Conservation (phyloP, 2,888 invertebrate species). For the Fabriciana adippe region DNA sequence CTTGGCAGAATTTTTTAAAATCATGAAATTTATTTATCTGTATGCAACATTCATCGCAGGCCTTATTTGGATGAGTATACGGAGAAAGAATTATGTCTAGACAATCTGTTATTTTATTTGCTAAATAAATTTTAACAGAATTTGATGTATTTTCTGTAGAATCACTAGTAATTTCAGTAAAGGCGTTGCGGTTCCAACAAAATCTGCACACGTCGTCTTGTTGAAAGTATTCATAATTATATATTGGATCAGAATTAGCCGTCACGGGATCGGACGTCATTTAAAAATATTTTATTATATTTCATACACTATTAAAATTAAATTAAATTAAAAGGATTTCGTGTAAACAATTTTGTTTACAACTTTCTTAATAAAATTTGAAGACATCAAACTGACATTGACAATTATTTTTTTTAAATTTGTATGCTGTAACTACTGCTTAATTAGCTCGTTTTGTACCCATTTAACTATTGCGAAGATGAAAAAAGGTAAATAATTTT, state of each 20-base stretch:
- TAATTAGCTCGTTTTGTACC: too few relatives aligned
- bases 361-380: not conserved
- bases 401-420: not conserved
- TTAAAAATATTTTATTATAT: conserved; percentile 31
- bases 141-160: conserved; percentile 19
- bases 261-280: conserved; percentile 22
- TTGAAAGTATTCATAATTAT: conserved; percentile 62
- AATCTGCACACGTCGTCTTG: conserved; percentile 64
- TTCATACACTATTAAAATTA: not conserved
- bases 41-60: conserved; percentile 57
- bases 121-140: conserved; percentile 43
- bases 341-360: conserved; percentile 28
- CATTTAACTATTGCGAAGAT: too few relatives aligned
- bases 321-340: not conserved
- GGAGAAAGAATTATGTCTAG: conserved; percentile 55
- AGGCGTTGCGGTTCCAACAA: conserved; percentile 61
- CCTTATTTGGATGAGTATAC: conserved; percentile 51
- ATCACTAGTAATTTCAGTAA: conserved; percentile 44
- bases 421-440: not conserved
- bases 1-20: conserved; percentile 62
- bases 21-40: conserved; percentile 58
- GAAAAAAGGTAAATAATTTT: too few relatives aligned
- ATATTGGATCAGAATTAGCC: conserved; percentile 45
- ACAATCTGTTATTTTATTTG: conserved; percentile 58
- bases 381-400: conserved; percentile 11